Evolutionary conservation across 2,797 vertebrate species (phyloP), one percentile per base, ranked within the genome.

Genomic region (Fratercula arctica): DNA sequence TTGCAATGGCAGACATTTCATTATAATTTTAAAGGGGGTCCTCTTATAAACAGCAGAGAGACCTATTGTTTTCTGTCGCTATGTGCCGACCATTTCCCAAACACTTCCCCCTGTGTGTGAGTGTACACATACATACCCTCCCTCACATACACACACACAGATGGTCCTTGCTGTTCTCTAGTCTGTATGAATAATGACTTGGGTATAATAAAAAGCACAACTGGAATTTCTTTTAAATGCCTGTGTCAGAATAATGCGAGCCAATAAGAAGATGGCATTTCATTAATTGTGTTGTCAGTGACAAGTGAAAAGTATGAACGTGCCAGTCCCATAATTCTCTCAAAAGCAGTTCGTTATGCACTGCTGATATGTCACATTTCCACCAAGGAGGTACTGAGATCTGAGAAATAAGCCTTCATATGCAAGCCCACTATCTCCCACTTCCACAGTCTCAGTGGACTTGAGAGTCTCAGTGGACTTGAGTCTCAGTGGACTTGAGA

Each of bases 91-190:
- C 37, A n/a, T 64, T 85, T 74, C 39, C 39, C 46, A 70, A 35
- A 45, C n/a, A 28, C 16, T 67, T 69, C 48, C 37, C 33, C 13
- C 14, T 13, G 7, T 24, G 33, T 24, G 2, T 26, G 16, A 88
- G 29, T 51, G 68, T 15, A 3, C 0, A 2, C 25, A 39, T 1
- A 0, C 64, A 72, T 6, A 4, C 12, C 45, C 24, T 48, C 7
- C 12, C 33, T 64, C 41, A 54, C 9, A 37, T 9, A 54, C 18
- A 54, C 37, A 80, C 18, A 63, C 46, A 8, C 3, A 59, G 25
- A 29, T 3, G 3, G 31, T 73, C 48, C 45, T 82, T 67, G 29
- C 19, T 73, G 26, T 51, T 90, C 46, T 12, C 39, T 79, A 63
- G 12, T 31, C 56, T 82, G 10, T 45, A 13, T n/a, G 26, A 90